phyloP scores from a whole-genome alignment of 2,888 invertebrate genomes.

The Rhaphigaster nebulosa region DNA sequence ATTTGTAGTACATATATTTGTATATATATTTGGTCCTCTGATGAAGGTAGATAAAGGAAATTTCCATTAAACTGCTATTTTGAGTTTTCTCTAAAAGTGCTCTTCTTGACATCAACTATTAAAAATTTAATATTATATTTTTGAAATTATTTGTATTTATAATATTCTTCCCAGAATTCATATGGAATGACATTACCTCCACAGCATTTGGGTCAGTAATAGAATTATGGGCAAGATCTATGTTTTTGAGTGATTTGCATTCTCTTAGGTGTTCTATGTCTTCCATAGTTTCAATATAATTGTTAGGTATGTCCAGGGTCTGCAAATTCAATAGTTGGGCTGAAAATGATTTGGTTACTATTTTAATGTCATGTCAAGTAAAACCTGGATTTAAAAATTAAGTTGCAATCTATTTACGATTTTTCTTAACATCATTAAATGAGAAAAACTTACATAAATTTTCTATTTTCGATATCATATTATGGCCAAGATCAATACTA shows the following conservation, averaged over 20 bases:
- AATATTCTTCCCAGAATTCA: not conserved
- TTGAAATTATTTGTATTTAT: not conserved
- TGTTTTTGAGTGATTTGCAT: slow-evolving; percentile 80
- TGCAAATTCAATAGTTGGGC: slow-evolving; percentile 81
- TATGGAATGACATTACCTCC: slow-evolving; percentile 71
- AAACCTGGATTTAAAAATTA: not conserved
- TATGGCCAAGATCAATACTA: slow-evolving; percentile 88
- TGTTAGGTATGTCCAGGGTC: slow-evolving; percentile 87
- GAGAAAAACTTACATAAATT: slow-evolving; percentile 72
- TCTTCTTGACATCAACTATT: too few relatives aligned
- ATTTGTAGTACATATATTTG: too few relatives aligned
- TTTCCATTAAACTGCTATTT: too few relatives aligned
- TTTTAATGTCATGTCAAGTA: not conserved
- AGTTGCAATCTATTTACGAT: not conserved
- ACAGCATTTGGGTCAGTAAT: slow-evolving; percentile 85
- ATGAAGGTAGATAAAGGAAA: too few relatives aligned
- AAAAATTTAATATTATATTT: not conserved
- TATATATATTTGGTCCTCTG: too few relatives aligned
- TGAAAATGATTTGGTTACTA: slow-evolving; percentile 66
- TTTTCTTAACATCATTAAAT: not conserved
- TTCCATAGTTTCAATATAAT: slow-evolving; percentile 79
- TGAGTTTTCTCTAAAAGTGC: not conserved
- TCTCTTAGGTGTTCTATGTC: slow-evolving; percentile 74
- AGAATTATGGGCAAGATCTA: slow-evolving; percentile 91
- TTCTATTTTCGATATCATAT: slow-evolving; percentile 84